A percentile compares a stretch with the other conserved stretches of the same genome.
These are phyloP conservation scores for Anser brachyrhynchus DNA, from an alignment of 2,113 vertebrate genomes.

Conservation along the genomic window DNA sequence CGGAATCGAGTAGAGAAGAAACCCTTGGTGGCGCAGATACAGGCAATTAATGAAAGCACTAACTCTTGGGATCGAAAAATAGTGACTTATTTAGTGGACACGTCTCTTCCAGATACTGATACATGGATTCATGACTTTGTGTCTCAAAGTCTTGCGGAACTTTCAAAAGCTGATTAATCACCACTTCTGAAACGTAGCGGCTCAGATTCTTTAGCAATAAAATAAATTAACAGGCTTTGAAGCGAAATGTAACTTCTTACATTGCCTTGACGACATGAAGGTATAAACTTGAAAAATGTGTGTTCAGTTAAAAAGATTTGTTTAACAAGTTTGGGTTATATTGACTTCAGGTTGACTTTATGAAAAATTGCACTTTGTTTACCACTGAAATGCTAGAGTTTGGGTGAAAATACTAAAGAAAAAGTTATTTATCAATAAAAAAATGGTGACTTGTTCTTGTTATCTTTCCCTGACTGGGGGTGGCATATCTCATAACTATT, in stretches of 20 bases:
- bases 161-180: constrained; percentile 74
- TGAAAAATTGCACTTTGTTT: constrained; percentile 77
- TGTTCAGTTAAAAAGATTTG: constrained; percentile 68
- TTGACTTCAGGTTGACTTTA: constrained; percentile 75
- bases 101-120: constrained; percentile 81
- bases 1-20: constrained; percentile 92
- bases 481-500: background rate
- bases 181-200: constrained; percentile 54
- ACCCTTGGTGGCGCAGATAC: constrained; percentile 88
- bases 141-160: constrained; percentile 78
- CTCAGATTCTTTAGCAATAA: constrained; percentile 74
- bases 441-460: background rate
- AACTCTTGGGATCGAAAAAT: constrained; percentile 82
- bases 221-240: constrained; percentile 60
- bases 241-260: constrained; percentile 56
- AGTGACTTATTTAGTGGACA: constrained; percentile 90
- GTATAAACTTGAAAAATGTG: constrained; percentile 51
- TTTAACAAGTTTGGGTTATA: constrained; percentile 72
- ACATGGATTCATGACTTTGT: constrained; percentile 93
- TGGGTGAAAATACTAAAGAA: constrained; percentile 41
- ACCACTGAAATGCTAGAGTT: constrained; percentile 73
- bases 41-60: constrained; percentile 78
- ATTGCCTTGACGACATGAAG: constrained; percentile 63
- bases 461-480: background rate
- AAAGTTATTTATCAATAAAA: constrained; percentile 75